Percentiles rank a stretch among this genome's conserved stretches.
These are phyloP conservation scores for Stichodactyla helianthus DNA, from an alignment of 64 coral and sea anemone species.

Conservation along the genomic window DNA sequence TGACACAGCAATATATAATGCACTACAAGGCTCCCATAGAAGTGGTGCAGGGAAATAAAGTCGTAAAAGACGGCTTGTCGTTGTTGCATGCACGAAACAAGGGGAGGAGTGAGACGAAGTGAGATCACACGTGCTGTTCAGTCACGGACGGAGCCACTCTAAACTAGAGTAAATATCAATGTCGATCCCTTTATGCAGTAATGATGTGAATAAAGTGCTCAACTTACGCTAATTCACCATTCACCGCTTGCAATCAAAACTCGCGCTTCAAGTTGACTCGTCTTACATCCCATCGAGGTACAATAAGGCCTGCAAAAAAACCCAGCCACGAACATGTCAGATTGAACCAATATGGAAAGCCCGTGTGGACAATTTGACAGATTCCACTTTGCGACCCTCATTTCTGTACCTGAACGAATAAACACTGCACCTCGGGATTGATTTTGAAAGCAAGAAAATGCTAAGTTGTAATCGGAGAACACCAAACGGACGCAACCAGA, in stretches of 20 bases:
- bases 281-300: slow-evolving; percentile 72
- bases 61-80: slow-evolving; percentile 1
- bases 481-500: slow-evolving; percentile 61
- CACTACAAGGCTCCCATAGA: neutral
- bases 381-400: slow-evolving; percentile 19
- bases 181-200: slow-evolving; percentile 90
- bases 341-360: slow-evolving; percentile 18
- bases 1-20: slow-evolving; percentile 7
- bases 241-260: slow-evolving; percentile 99
- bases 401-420: slow-evolving; percentile 41
- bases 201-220: slow-evolving; percentile 95
- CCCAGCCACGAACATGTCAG: slow-evolving; percentile 36
- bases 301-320: slow-evolving; percentile 46
- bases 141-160: slow-evolving; percentile 63
- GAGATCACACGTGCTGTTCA: slow-evolving; percentile 77
- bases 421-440: slow-evolving; percentile 39
- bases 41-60: neutral
- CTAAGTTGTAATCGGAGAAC: slow-evolving; percentile 98
- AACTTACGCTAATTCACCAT: slow-evolving; percentile 99
- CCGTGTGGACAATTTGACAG: neutral
- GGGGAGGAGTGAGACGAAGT: slow-evolving; percentile 47
- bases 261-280: slow-evolving; percentile 96
- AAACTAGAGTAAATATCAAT: slow-evolving; percentile 70
- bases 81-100: neutral
- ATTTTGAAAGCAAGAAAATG: slow-evolving; percentile 74